These are phyloP conservation scores for Panurus biarmicus DNA, from an alignment of 2,113 vertebrate species.

Conservation along the genomic window DNA sequence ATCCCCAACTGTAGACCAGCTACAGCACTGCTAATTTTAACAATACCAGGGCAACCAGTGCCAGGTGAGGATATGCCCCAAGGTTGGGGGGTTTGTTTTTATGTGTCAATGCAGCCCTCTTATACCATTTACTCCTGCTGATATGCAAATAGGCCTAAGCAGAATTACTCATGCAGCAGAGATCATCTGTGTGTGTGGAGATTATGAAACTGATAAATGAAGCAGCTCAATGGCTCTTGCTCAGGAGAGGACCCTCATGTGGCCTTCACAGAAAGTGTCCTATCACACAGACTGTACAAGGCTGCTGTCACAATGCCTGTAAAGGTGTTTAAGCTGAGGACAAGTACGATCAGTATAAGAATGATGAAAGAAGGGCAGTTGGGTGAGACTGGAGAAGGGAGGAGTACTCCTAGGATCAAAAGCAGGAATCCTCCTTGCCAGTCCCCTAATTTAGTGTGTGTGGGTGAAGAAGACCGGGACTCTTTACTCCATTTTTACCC, in stretches of 20 bases:
- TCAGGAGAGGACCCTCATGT: not conserved
- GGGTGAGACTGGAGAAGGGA: not conserved
- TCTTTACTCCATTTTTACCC: not conserved
- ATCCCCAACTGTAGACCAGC: not conserved
- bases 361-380: not conserved
- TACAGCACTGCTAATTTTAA: not conserved
- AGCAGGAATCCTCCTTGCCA: not conserved
- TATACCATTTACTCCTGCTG: slow-evolving; percentile 48
- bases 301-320: not conserved
- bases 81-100: not conserved
- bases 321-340: not conserved
- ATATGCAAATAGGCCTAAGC: slow-evolving; percentile 21
- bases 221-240: not conserved
- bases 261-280: not conserved
- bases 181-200: not conserved
- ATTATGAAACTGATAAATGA: slow-evolving; percentile 1
- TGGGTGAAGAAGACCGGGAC: not conserved
- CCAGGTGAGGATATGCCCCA: not conserved
- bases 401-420: not conserved
- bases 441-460: not conserved
- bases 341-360: not conserved
- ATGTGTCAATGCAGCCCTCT: not conserved
- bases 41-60: not conserved
- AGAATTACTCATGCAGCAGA: not conserved
- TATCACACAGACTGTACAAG: not conserved